These are phyloP conservation scores for Camponotus floridanus DNA, from an alignment of 1,140 invertebrate species.

Conservation along the genomic window DNA sequence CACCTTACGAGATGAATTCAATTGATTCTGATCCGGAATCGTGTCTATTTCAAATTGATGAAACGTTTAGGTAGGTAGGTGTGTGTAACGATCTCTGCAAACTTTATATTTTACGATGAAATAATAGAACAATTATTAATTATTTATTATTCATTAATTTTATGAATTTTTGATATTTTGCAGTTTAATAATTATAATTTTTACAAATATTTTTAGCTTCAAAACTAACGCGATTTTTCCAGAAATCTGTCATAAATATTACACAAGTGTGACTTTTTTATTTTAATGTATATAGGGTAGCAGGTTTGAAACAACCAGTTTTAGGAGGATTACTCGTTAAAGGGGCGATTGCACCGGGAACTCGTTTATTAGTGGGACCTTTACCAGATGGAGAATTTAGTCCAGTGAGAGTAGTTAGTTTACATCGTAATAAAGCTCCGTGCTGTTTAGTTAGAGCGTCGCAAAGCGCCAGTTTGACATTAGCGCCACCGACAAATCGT, in stretches of 20 bases:
- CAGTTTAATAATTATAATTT: not conserved
- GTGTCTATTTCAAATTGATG: constrained; percentile 96
- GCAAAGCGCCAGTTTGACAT: constrained; percentile 96
- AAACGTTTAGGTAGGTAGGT: constrained; percentile 90
- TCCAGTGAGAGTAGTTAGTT: constrained; percentile 92
- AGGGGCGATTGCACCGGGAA: constrained; percentile 95
- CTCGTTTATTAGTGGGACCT: constrained; percentile 93
- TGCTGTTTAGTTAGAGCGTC: constrained; percentile 95
- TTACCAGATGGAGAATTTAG: constrained; percentile 93
- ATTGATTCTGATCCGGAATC: constrained; percentile 86
- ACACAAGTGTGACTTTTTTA: not conserved
- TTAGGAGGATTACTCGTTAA: constrained; percentile 94
- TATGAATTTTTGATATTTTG: not conserved
- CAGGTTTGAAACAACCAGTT: constrained; percentile 91
- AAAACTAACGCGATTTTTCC: not conserved
- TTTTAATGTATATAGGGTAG: constrained; percentile 86
- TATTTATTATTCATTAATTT: no score
- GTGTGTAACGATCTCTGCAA: not conserved
- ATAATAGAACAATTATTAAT: not conserved
- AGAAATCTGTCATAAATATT: not conserved
- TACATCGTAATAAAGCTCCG: constrained; percentile 96
- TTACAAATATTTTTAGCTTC: not conserved
- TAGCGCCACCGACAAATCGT: constrained; percentile 86
- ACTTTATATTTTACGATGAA: not conserved
- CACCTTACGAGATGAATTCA: constrained; percentile 78